Percentiles rank a stretch among this genome's conserved stretches.
Conservation (phyloP, 2,113 vertebrate genomes). For the Panurus biarmicus region DNA sequence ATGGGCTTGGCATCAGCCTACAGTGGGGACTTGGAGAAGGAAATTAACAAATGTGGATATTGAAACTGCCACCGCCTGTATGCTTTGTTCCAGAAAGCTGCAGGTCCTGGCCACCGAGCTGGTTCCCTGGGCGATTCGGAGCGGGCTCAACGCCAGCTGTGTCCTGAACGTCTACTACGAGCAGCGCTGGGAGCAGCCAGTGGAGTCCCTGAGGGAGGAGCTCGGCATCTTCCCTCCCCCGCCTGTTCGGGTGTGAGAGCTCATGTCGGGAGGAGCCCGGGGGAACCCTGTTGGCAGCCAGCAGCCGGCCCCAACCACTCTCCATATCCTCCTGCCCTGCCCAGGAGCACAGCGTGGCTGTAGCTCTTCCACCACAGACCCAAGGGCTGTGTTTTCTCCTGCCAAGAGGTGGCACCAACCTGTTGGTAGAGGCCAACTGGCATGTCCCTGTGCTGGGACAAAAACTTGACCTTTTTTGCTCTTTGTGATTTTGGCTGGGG, state of each 20-base stretch:
- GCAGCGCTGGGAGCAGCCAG: conserved; percentile 86
- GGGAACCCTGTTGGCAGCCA: background rate
- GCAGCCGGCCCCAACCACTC: accelerated
- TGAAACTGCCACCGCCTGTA: background rate
- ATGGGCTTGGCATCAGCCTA: background rate
- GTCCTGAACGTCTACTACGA: conserved; percentile 88
- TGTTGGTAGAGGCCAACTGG: background rate
- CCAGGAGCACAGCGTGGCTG: accelerated
- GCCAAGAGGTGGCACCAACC: background rate
- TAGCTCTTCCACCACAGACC: background rate
- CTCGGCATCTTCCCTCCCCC: conserved; percentile 83
- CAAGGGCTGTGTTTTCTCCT: background rate
- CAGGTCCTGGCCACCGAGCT: conserved; percentile 73
- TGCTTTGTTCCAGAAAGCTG: conserved; percentile 67
- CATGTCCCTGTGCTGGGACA: background rate
- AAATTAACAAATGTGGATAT: background rate
- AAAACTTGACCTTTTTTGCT: background rate
- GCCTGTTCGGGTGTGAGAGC: background rate
- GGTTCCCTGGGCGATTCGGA: conserved; percentile 86
- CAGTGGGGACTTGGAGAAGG: background rate
- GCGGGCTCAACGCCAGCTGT: conserved; percentile 71
- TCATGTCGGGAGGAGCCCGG: accelerated
- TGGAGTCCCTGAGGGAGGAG: conserved; percentile 80
- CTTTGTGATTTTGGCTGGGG: background rate
- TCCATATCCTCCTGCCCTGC: background rate